Conservation (phyloP, 2,113 vertebrate genomes). For the Polyodon spathula region DNA sequence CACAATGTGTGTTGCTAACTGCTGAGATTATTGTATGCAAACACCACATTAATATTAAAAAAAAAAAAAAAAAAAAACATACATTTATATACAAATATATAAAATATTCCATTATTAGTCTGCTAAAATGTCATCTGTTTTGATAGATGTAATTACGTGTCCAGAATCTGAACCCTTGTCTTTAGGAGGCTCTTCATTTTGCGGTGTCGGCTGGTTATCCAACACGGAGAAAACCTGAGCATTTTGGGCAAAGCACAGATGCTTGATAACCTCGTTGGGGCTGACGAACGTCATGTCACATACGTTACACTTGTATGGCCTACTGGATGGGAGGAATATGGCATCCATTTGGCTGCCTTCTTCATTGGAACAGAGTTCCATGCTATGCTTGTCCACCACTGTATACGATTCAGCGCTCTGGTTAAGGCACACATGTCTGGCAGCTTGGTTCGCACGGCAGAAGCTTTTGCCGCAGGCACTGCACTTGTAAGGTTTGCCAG, state of each 20-base stretch:
- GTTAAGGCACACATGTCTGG: conserved; percentile 93
- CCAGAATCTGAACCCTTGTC: conserved; percentile 78
- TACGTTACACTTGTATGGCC: conserved; percentile 95
- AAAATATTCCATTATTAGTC: conserved; percentile 40
- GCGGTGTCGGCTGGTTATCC: conserved; percentile 50
- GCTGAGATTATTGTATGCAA: conserved; percentile 41
- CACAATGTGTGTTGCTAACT: conserved; percentile 34
- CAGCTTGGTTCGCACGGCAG: conserved; percentile 94
- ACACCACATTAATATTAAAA: conserved; percentile 19
- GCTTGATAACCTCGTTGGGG: conserved; percentile 91
- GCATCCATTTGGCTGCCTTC: conserved; percentile 93
- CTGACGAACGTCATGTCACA: conserved; percentile 94
- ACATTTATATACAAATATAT: conserved; percentile 2
- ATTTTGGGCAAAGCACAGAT: conserved; percentile 88
- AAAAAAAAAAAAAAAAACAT: conserved; percentile 12
- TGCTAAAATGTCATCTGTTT: conserved; percentile 68
- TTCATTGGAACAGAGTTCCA: conserved; percentile 85
- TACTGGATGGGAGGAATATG: conserved; percentile 79
- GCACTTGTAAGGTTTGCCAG: conserved; percentile 95
- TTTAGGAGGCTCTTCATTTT: conserved; percentile 52
- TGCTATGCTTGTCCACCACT: conserved; percentile 92
- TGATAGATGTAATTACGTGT: conserved; percentile 67
- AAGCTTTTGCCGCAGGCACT: conserved; percentile 97
- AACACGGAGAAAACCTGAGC: conserved; percentile 63
- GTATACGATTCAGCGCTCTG: conserved; percentile 90